Evolutionary conservation across 1,140 invertebrate genomes (phyloP).

Genomic region (Drosophila gunungcola): DNA sequence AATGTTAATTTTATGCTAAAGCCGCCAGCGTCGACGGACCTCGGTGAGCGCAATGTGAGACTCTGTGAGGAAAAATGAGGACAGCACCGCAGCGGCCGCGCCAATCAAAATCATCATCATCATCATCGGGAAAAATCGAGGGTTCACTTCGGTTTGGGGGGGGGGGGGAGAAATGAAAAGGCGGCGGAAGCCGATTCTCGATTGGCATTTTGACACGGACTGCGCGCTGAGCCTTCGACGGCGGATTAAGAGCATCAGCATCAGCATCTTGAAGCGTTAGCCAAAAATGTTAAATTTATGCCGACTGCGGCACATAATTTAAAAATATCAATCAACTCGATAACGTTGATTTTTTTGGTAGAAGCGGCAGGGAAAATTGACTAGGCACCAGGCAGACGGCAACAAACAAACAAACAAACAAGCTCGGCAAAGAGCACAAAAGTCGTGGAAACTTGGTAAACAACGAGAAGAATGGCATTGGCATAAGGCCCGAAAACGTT

Average conservation of each 20-base stretch:
- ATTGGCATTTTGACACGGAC: constrained; percentile 81
- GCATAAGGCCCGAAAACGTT: constrained; percentile 52
- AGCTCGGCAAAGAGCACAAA: constrained; percentile 45
- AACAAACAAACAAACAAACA: constrained; percentile 69
- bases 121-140: constrained; percentile 15
- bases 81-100: constrained; percentile 51
- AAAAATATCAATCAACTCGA: constrained; percentile 83
- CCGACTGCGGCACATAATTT: constrained; percentile 81
- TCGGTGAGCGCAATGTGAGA: constrained; percentile 37
- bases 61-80: constrained; percentile 62
- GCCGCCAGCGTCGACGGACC: constrained; percentile 55
- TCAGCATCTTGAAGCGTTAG: constrained; percentile 50
- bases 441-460: constrained; percentile 75
- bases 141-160: background rate
- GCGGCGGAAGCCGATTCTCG: constrained; percentile 45
- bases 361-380: constrained; percentile 1
- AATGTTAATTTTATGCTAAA: constrained; percentile 84
- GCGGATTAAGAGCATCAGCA: constrained; percentile 76
- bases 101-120: constrained; percentile 69
- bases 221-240: constrained; percentile 55
- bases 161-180: background rate
- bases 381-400: background rate
- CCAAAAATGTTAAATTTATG: constrained; percentile 77
- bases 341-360: constrained; percentile 73
- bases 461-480: constrained; percentile 43